Evolutionary conservation across 2,797 vertebrate species (phyloP).

Genomic region (Alca torda): DNA sequence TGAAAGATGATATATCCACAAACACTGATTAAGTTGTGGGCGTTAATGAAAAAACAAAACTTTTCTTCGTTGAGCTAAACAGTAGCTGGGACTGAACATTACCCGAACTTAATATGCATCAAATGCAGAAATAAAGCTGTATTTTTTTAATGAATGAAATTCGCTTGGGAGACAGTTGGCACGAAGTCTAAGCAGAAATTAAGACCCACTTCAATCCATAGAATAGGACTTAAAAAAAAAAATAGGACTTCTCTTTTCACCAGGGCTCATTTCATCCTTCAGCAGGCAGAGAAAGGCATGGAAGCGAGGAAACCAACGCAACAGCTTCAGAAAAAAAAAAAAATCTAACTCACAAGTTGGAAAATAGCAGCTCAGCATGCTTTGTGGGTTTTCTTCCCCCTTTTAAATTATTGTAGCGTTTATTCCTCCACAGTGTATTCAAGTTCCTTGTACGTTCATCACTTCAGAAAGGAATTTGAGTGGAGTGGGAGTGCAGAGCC

Average conservation of each 20-base stretch:
- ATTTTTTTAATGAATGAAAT: background rate
- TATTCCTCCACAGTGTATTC: constrained; percentile 30
- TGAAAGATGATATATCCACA: background rate
- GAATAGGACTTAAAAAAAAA: background rate
- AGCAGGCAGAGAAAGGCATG: background rate
- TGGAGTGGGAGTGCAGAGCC: constrained; percentile 9
- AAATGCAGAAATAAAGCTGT: background rate
- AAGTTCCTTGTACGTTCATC: constrained; percentile 19
- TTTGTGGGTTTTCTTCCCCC: constrained; percentile 6
- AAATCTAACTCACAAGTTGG: background rate
- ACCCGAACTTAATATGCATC: background rate
- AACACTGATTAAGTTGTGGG: background rate
- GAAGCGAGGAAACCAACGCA: background rate
- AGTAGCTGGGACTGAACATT: background rate
- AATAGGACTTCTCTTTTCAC: background rate
- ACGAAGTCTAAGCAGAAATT: background rate
- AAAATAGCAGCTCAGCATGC: constrained; percentile 35
- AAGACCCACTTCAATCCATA: background rate
- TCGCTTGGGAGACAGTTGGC: background rate
- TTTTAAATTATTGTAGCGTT: constrained; percentile 34
- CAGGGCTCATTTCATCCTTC: background rate
- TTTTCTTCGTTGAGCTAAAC: background rate
- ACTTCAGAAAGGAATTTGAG: constrained; percentile 38
- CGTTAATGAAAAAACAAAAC: background rate
- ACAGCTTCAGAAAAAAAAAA: background rate